Conservation (phyloP, 2,888 invertebrate genomes). For the Hydraecia micacea region DNA sequence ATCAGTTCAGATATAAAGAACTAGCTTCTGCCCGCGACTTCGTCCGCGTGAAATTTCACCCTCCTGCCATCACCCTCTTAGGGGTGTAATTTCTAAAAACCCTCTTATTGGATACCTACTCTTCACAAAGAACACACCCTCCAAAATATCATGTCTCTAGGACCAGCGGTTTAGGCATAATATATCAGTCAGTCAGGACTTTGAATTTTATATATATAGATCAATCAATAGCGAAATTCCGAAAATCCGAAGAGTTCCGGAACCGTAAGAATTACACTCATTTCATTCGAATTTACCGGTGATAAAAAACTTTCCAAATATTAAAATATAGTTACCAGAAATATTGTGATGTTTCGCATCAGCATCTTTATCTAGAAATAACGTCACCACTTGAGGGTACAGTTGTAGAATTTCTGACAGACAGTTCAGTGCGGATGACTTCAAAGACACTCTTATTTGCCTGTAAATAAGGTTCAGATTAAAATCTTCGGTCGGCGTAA, state of each 20-base stretch:
- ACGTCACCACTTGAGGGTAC: slow-evolving; percentile 93
- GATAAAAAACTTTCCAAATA: not conserved
- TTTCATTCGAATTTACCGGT: not conserved
- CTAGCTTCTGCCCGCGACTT: too few relatives aligned
- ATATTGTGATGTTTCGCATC: slow-evolving; percentile 83
- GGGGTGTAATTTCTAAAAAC: too few relatives aligned
- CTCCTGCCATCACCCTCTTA: too few relatives aligned
- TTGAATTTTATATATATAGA: too few relatives aligned
- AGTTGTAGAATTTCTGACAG: slow-evolving; percentile 93
- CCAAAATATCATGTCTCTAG: too few relatives aligned
- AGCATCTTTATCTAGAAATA: slow-evolving; percentile 91
- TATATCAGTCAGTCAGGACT: too few relatives aligned
- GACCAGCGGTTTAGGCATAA: too few relatives aligned
- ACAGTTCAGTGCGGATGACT: slow-evolving; percentile 96
- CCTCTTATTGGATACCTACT: too few relatives aligned
- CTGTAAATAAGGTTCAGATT: slow-evolving; percentile 67
- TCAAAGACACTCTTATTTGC: slow-evolving; percentile 96
- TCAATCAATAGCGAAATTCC: too few relatives aligned
- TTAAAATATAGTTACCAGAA: slow-evolving; percentile 71
- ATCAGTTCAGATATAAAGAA: too few relatives aligned
- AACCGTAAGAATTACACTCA: not conserved
- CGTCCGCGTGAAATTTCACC: too few relatives aligned
- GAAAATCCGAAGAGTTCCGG: not conserved
- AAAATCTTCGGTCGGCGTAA: not conserved
- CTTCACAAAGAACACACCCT: too few relatives aligned